Evolutionary conservation across 2,888 invertebrate species (phyloP).

Genomic region (Euplagia quadripunctaria): DNA sequence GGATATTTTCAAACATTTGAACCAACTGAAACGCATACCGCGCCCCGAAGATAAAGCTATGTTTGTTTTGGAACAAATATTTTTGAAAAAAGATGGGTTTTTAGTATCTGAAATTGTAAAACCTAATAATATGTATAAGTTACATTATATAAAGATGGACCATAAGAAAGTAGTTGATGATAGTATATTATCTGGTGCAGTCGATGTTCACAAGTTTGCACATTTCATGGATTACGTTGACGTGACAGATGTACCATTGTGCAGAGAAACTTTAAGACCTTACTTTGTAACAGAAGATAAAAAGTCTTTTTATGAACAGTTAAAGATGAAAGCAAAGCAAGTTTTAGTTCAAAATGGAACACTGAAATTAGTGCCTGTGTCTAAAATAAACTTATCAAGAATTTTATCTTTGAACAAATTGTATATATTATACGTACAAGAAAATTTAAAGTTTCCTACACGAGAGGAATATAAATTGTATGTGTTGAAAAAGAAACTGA

Average conservation of each 20-base stretch:
- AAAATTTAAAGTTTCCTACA: constrained; percentile 5
- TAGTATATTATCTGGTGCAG: not conserved
- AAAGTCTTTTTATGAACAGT: constrained; percentile 12
- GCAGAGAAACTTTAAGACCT: constrained; percentile 15
- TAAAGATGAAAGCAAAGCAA: not conserved
- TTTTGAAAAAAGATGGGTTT: constrained; percentile 4
- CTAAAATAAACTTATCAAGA: constrained; percentile 4
- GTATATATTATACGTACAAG: constrained; percentile 11
- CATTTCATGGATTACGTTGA: constrained; percentile 9
- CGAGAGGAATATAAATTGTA: not conserved
- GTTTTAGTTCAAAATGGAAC: not conserved
- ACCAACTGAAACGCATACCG: constrained; percentile 4
- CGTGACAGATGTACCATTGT: not conserved
- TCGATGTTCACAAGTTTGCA: constrained; percentile 9
- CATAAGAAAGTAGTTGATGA: constrained; percentile 5
- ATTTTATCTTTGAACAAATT: constrained; percentile 15
- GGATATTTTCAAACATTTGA: constrained; percentile 13
- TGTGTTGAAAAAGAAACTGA: constrained; percentile 14
- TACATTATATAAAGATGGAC: constrained; percentile 10
- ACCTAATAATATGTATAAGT: constrained; percentile 13
- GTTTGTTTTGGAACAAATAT: constrained; percentile 12
- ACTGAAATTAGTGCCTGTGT: not conserved
- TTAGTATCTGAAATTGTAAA: constrained; percentile 14
- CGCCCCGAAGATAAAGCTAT: not conserved
- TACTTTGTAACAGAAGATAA: constrained; percentile 10